Percentiles rank a stretch among this genome's conserved stretches.
These are phyloP conservation scores for Stichopus horrens DNA, from an alignment of 53 echinoderm and acorn worm genomes.

Conservation along the genomic window DNA sequence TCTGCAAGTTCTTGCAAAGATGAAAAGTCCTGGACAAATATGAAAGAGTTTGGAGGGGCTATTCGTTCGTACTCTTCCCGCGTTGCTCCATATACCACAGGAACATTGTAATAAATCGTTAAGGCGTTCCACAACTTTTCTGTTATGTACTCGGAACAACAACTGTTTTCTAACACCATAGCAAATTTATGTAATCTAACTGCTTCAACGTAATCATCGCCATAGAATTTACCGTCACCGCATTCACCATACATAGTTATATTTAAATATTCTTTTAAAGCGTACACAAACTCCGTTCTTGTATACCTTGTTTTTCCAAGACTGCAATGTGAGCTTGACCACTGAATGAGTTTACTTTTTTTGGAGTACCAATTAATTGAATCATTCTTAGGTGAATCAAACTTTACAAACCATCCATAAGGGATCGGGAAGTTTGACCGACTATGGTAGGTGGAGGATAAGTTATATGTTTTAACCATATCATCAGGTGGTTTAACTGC, in stretches of 20 bases:
- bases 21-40: constrained; percentile 60
- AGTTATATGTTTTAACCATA: too few relatives aligned
- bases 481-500: too few relatives aligned
- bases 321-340: too few relatives aligned
- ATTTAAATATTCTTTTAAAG: constrained; percentile 48
- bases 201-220: constrained; percentile 37
- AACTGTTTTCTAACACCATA: constrained; percentile 60
- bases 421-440: too few relatives aligned
- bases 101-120: constrained; percentile 51
- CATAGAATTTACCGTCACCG: constrained; percentile 51
- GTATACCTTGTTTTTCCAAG: not conserved
- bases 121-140: constrained; percentile 67
- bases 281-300: constrained; percentile 52
- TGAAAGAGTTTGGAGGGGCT: constrained; percentile 67
- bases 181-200: constrained; percentile 61
- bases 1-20: constrained; percentile 36
- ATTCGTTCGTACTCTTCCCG: constrained; percentile 55
- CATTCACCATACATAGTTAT: constrained; percentile 66
- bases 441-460: too few relatives aligned
- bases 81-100: constrained; percentile 61
- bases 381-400: too few relatives aligned
- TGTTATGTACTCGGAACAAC: constrained; percentile 64
- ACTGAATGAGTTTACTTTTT: too few relatives aligned
- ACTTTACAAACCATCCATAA: too few relatives aligned
- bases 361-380: too few relatives aligned